Evolutionary conservation across 1,140 invertebrate species (phyloP).

Genomic region (Stegodyphus mimosarum): DNA sequence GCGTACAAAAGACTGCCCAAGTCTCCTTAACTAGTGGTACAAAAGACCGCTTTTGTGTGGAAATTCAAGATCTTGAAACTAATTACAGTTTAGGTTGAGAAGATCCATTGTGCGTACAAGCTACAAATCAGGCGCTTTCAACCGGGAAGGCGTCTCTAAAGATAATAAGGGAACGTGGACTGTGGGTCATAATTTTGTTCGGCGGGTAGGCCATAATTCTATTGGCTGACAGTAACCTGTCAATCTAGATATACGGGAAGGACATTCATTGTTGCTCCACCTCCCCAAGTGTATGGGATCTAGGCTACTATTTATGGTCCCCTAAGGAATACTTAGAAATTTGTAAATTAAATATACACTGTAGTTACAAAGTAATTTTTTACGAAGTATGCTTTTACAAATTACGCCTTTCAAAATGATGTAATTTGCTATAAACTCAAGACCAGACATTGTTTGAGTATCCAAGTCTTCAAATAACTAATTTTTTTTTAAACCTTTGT

Average conservation of each 20-base stretch:
- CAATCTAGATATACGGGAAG: conserved; percentile 47
- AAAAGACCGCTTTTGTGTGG: background rate
- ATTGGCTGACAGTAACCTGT: conserved; percentile 48
- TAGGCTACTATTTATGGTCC: background rate
- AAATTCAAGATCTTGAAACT: conserved; percentile 3
- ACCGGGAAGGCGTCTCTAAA: conserved; percentile 20
- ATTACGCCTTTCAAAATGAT: too few relatives aligned
- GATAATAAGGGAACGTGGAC: conserved; percentile 8
- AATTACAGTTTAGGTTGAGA: conserved; percentile 31
- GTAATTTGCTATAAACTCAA: too few relatives aligned
- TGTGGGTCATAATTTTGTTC: conserved; percentile 23
- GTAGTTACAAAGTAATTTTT: too few relatives aligned
- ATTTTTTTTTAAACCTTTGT: too few relatives aligned
- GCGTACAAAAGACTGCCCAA: too few relatives aligned
- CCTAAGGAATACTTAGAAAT: too few relatives aligned
- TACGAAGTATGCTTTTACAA: too few relatives aligned
- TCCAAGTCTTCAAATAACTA: too few relatives aligned
- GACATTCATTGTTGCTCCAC: conserved; percentile 49
- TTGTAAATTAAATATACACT: too few relatives aligned
- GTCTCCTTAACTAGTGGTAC: too few relatives aligned
- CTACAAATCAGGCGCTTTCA: conserved; percentile 40
- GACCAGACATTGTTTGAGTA: too few relatives aligned
- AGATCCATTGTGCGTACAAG: conserved; percentile 12
- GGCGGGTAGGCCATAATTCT: conserved; percentile 38
- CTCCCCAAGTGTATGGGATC: background rate